These are phyloP conservation scores for Nyctalus aviator DNA, from an alignment of 2,797 vertebrate genomes.

Conservation along the genomic window DNA sequence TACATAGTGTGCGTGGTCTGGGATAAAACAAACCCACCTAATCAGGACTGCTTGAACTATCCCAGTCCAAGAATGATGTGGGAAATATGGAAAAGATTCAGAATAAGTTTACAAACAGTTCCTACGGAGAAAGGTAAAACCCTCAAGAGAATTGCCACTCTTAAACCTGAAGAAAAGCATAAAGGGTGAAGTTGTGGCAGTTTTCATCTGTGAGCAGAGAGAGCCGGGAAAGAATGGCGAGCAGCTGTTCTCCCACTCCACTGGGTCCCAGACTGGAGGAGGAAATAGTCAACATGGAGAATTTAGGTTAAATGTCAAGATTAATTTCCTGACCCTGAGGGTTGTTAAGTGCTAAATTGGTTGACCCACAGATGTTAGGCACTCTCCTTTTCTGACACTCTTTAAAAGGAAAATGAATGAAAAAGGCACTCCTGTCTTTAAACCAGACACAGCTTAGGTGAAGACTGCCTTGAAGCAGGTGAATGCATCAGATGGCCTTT, in stretches of 20 bases:
- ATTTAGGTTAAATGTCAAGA: constrained; percentile 60
- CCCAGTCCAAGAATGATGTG: not conserved
- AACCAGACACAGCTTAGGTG: not conserved
- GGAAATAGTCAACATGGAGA: constrained; percentile 54
- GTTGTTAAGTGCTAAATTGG: not conserved
- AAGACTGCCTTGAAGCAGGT: not conserved
- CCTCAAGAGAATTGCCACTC: not conserved
- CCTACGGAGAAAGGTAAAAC: not conserved
- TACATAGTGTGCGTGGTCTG: not conserved
- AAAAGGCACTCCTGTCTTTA: constrained; percentile 28
- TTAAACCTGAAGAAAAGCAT: constrained; percentile 3
- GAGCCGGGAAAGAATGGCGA: not conserved
- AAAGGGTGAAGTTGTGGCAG: not conserved
- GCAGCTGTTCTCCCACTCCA: not conserved
- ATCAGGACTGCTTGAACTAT: not conserved
- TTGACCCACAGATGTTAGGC: constrained; percentile 51
- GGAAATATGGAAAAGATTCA: constrained; percentile 37
- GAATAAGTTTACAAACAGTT: constrained; percentile 30
- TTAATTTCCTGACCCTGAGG: constrained; percentile 51
- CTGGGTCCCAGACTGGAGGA: not conserved
- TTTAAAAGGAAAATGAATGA: constrained; percentile 46
- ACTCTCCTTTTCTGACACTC: not conserved
- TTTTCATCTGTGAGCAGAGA: not conserved
- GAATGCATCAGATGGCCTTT: not conserved
- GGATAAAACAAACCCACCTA: constrained; percentile 22